Evolutionary conservation across 2,888 invertebrate species (phyloP).

Genomic region (Cosmia trapezina): DNA sequence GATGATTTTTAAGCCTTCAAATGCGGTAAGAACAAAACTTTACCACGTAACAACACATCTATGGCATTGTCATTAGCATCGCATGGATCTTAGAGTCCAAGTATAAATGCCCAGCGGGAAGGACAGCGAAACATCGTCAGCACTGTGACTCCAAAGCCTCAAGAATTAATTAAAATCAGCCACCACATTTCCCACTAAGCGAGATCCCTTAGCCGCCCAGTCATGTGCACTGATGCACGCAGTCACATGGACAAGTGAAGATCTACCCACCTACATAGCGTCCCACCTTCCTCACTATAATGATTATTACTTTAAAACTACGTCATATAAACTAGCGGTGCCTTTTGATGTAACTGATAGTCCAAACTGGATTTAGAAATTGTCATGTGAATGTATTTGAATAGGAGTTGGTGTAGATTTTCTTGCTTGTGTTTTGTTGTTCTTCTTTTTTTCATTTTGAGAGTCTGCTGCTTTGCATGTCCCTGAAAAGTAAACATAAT

Average conservation of each 20-base stretch:
- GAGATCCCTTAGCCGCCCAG: slow-evolving; percentile 70
- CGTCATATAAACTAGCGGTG: slow-evolving; percentile 53
- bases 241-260: slow-evolving; percentile 82
- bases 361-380: slow-evolving; percentile 44
- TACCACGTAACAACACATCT: neutral
- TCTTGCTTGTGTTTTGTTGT: slow-evolving; percentile 10
- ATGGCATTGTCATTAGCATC: neutral
- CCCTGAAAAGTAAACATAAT: neutral
- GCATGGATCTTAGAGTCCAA: neutral
- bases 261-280: slow-evolving; percentile 81
- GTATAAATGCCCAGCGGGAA: neutral
- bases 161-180: slow-evolving; percentile 20
- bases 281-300: slow-evolving; percentile 65
- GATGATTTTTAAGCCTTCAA: neutral
- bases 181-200: slow-evolving; percentile 48
- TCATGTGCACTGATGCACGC: slow-evolving; percentile 84
- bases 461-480: neutral
- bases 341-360: slow-evolving; percentile 55
- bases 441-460: neutral
- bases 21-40: neutral
- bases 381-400: slow-evolving; percentile 48
- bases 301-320: slow-evolving; percentile 61
- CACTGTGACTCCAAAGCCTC: neutral
- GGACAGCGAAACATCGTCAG: too few relatives aligned
- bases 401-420: slow-evolving; percentile 11